phyloP scores from a whole-genome alignment of 92 coral and sea anemone species.

The Parazoanthus darwini region DNA sequence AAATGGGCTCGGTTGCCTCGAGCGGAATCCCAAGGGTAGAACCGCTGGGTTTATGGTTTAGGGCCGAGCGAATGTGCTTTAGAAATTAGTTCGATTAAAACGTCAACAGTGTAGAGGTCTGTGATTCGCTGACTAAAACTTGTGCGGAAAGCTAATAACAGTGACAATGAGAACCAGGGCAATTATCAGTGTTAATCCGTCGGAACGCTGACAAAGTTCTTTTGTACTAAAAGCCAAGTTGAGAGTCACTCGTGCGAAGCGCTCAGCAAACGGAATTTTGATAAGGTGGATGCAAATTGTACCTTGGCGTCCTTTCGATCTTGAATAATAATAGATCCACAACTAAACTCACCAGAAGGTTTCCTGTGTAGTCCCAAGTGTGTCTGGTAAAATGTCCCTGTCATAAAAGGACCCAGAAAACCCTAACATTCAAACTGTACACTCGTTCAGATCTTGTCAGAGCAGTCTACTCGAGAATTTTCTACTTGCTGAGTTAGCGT shows the following conservation, averaged over 20 bases:
- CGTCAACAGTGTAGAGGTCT: too few species aligned
- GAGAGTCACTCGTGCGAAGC: too few species aligned
- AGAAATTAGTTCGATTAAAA: too few species aligned
- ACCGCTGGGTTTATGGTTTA: too few species aligned
- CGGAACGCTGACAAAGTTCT: neutral
- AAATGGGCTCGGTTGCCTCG: too few species aligned
- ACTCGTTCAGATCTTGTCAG: too few species aligned
- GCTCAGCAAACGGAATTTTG: too few species aligned
- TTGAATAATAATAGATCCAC: neutral
- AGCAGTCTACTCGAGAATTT: neutral
- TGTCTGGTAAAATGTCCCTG: neutral
- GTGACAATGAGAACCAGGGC: neutral
- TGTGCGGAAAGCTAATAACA: neutral
- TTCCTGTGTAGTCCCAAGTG: neutral
- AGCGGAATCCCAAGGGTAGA: too few species aligned
- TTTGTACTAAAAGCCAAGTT: neutral
- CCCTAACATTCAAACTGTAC: neutral
- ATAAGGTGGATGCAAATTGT: too few species aligned
- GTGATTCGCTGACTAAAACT: neutral
- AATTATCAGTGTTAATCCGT: neutral
- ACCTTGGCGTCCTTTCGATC: too few species aligned
- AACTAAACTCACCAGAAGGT: neutral
- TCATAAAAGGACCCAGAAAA: neutral
- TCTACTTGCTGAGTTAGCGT: neutral
- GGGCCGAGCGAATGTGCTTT: too few species aligned